Evolutionary conservation across 2,797 vertebrate genomes (phyloP).

Genomic region (Odontamblyopus lacepedii): DNA sequence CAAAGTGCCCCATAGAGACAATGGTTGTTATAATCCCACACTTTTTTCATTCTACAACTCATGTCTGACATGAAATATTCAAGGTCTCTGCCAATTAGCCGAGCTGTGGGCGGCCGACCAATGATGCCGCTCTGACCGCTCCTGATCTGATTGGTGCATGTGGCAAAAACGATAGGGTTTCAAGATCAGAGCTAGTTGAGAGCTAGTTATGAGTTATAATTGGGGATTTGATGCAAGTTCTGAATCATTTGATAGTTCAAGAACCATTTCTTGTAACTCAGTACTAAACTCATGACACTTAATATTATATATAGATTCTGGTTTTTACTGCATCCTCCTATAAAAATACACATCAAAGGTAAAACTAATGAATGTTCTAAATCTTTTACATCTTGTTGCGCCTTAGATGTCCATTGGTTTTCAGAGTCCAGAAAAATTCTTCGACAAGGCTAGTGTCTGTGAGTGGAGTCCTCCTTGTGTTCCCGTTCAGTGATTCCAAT

Average conservation of each 20-base stretch:
- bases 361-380: background rate
- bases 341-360: background rate
- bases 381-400: background rate
- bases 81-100: constrained; percentile 60
- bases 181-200: background rate
- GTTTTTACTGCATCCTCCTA: no score
- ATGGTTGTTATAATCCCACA: constrained; percentile 48
- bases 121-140: constrained; percentile 23
- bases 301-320: no score
- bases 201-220: background rate
- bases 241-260: no score
- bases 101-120: constrained; percentile 47
- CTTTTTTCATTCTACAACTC: constrained; percentile 49
- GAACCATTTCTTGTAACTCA: no score
- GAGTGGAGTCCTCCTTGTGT: background rate
- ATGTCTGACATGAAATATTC: constrained; percentile 68
- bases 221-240: background rate
- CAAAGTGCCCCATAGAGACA: constrained; percentile 29
- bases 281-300: no score
- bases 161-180: background rate
- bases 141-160: constrained; percentile 1
- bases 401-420: background rate
- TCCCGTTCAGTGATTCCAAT: background rate
- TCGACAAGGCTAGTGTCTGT: background rate
- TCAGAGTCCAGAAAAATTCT: background rate